Conservation (phyloP, 2,797 vertebrate genomes). For the Astyanax mexicanus region DNA sequence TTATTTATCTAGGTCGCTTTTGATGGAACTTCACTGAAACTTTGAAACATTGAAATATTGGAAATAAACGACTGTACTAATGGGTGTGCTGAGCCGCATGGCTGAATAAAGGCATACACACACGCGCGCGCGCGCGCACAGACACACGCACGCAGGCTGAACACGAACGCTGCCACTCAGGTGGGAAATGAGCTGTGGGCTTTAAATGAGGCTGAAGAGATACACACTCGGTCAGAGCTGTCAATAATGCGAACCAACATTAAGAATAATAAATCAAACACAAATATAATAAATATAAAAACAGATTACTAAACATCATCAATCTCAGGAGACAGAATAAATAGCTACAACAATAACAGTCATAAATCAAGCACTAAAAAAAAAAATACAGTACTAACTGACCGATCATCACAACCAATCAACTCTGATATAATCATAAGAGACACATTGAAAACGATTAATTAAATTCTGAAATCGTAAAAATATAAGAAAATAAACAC, state of each 20-base stretch:
- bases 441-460: no score
- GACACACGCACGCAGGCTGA: slow-evolving; percentile 18
- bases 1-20: neutral
- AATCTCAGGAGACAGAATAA: neutral
- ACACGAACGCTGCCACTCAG: slow-evolving; percentile 46
- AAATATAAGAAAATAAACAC: no score
- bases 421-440: no score
- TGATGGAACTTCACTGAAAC: neutral
- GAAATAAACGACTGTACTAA: neutral
- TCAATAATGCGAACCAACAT: neutral
- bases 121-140: neutral
- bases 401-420: no score
- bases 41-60: slow-evolving; percentile 8
- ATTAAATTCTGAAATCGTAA: no score
- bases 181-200: slow-evolving; percentile 46
- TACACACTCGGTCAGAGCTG: neutral
- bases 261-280: neutral
- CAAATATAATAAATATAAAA: neutral
- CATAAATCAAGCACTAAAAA: neutral
- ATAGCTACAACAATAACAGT: neutral
- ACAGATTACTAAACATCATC: neutral
- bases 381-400: no score
- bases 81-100: neutral
- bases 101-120: neutral
- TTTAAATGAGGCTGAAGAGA: slow-evolving; percentile 29